Base-by-base conservation (phyloP, 2,797 vertebrate species). In the Echeneis naucrates region DNA sequence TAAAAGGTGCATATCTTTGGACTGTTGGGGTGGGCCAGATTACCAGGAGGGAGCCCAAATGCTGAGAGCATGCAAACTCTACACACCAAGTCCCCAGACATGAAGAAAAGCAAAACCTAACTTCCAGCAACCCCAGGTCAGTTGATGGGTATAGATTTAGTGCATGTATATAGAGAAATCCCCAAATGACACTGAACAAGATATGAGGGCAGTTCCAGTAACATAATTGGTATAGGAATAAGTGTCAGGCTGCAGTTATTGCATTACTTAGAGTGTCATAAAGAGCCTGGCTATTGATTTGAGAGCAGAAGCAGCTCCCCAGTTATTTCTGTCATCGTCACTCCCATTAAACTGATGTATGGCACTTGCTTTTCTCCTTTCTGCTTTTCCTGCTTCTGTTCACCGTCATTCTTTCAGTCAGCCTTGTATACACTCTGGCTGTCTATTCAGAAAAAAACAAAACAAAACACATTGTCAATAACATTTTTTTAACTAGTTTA, bases 291-390 rank as follows among this genome's bases (percentile, higher is more conserved):
- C 90, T 92, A 94, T 95, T 93, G 93, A 94, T 94, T 91, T 88
- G 88, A 92, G 87, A 92, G 88, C 87, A 91, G 84, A 92, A 89
- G 91, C 72, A 24, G 84, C 88, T 92, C 83, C 68, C 78, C 83
- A 80, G 90, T 93, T 94, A 92, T 93, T 92, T 92, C 86, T 93
- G 93, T 93, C 93, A 92, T 88, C 77, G 88, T 87, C 88, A 86
- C 68, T 78, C 78, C 94, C 92, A 93, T 94, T 94, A 94, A 91
- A 88, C 84, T 94, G 94, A 94, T 90, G 76, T 90, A 94, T 88
- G 82, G 79, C 53, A 68, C 77, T 61, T 64, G 52, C 79, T 78
- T 50, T 72, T 75, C 80, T 87, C 75, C 85, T 81, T 80, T 65
- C 73, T 84, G 71, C 66, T 74, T 83, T 70, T 68, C 69, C 54